A percentile compares a stretch with the other conserved stretches of the same genome.
These are phyloP conservation scores for Mycogona germanica DNA, from an alignment of 2,888 invertebrate genomes.

Conservation along the genomic window DNA sequence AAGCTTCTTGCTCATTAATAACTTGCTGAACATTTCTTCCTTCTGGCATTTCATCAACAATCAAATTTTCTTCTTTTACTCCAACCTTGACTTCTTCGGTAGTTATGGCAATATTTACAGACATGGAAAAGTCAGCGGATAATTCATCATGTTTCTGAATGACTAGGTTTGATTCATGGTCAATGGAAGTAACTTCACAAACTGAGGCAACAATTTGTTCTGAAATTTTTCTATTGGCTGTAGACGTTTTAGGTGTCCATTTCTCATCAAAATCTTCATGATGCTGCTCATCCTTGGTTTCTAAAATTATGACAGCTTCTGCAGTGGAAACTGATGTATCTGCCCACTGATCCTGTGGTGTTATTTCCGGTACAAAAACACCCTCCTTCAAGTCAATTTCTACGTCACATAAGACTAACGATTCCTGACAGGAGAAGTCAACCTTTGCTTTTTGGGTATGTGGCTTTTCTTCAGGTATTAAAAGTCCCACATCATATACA, in stretches of 20 bases:
- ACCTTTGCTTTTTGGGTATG: conserved; percentile 40
- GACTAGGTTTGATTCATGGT: conserved; percentile 14
- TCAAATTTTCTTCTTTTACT: conserved; percentile 21
- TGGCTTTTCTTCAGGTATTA: conserved; percentile 27
- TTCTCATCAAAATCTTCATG: neutral
- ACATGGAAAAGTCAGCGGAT: neutral
- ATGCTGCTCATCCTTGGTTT: conserved; percentile 4
- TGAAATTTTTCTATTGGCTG: neutral
- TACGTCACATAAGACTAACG: conserved; percentile 47
- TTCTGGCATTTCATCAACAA: conserved; percentile 12
- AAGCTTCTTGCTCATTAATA: neutral
- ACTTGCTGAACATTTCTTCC: neutral
- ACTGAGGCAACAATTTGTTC: conserved; percentile 1
- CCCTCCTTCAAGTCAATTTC: conserved; percentile 27
- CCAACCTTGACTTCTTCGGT: conserved; percentile 20
- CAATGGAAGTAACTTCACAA: conserved; percentile 1
- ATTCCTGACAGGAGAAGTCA: conserved; percentile 40
- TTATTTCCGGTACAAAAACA: conserved; percentile 2
- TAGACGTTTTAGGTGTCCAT: neutral
- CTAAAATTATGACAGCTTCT: conserved; percentile 8
- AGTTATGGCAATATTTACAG: conserved; percentile 12
- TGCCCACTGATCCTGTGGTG: conserved; percentile 1
- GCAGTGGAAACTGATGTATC: neutral
- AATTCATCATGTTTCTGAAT: neutral
- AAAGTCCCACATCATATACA: conserved; percentile 1